phyloP scores from a whole-genome alignment of 1,140 invertebrate species.

The Cyclargus thomasi region DNA sequence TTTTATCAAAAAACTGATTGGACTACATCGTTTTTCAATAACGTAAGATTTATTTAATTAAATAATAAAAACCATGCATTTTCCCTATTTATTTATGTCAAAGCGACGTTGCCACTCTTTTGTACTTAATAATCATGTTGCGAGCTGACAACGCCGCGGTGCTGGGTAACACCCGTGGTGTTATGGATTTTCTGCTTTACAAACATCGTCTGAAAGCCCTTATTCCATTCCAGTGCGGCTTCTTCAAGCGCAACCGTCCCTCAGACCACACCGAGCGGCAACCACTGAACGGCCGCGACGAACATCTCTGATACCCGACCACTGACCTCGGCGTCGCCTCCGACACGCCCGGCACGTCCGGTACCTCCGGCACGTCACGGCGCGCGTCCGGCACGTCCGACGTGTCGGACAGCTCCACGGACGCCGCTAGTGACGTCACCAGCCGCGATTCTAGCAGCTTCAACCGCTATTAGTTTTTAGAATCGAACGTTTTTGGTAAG shows the following conservation, averaged over 20 bases:
- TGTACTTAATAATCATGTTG: too few relatives aligned
- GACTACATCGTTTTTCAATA: too few relatives aligned
- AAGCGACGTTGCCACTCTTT: too few relatives aligned
- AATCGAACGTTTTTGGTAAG: too few relatives aligned
- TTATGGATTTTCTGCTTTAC: too few relatives aligned
- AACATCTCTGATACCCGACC: slow-evolving; percentile 77
- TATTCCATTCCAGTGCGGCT: slow-evolving; percentile 83
- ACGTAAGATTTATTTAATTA: too few relatives aligned
- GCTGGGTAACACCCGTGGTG: too few relatives aligned
- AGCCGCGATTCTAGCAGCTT: slow-evolving; percentile 50
- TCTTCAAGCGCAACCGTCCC: slow-evolving; percentile 93
- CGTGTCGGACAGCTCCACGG: slow-evolving; percentile 43
- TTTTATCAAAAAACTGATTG: too few relatives aligned
- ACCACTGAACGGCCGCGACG: slow-evolving; percentile 85
- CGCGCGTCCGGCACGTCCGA: slow-evolving; percentile 34
- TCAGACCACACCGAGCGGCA: slow-evolving; percentile 86
- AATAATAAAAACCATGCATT: too few relatives aligned
- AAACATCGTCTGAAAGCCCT: not conserved
- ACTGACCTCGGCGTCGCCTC: slow-evolving; percentile 41
- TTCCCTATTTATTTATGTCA: too few relatives aligned
- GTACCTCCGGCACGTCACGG: slow-evolving; percentile 38
- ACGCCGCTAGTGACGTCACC: slow-evolving; percentile 64
- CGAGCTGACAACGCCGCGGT: too few relatives aligned
- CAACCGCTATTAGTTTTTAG: slow-evolving; percentile 27
- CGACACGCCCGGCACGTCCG: slow-evolving; percentile 30